phyloP scores from a whole-genome alignment of 1,140 invertebrate species.

The Drosophila funebris region DNA sequence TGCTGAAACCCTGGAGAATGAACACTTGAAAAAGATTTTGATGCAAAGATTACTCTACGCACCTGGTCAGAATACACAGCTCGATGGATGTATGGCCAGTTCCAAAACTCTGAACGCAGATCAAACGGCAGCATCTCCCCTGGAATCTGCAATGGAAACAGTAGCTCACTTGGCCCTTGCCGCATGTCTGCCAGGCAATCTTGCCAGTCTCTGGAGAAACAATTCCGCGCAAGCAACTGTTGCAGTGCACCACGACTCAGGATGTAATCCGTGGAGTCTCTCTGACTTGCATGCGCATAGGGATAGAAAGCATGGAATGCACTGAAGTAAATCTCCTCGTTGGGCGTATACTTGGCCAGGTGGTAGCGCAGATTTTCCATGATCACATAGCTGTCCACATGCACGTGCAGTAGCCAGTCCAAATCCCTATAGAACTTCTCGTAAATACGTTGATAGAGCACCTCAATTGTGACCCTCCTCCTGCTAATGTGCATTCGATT shows the following conservation, averaged over 20 bases:
- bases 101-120: conserved; percentile 37
- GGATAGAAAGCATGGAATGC: conserved; percentile 92
- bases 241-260: conserved; percentile 89
- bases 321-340: conserved; percentile 92
- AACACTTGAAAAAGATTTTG: neutral
- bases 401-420: conserved; percentile 97
- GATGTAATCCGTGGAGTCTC: conserved; percentile 93
- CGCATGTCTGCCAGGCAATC: conserved; percentile 84
- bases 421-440: conserved; percentile 90
- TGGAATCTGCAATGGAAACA: conserved; percentile 23
- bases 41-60: too few relatives aligned
- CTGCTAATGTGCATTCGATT: conserved; percentile 95
- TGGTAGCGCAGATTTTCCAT: conserved; percentile 96
- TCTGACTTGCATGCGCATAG: conserved; percentile 96
- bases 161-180: conserved; percentile 62
- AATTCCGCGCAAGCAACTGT: conserved; percentile 85
- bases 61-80: conserved; percentile 37
- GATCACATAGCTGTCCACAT: conserved; percentile 96
- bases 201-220: neutral
- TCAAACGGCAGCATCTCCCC: conserved; percentile 30
- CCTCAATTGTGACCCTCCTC: conserved; percentile 87
- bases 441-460: conserved; percentile 89
- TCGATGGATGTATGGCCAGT: conserved; percentile 46
- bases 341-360: conserved; percentile 88
- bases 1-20: conserved; percentile 5